Conservation (phyloP, 2,797 vertebrate genomes). For the Diplodus sargus region DNA sequence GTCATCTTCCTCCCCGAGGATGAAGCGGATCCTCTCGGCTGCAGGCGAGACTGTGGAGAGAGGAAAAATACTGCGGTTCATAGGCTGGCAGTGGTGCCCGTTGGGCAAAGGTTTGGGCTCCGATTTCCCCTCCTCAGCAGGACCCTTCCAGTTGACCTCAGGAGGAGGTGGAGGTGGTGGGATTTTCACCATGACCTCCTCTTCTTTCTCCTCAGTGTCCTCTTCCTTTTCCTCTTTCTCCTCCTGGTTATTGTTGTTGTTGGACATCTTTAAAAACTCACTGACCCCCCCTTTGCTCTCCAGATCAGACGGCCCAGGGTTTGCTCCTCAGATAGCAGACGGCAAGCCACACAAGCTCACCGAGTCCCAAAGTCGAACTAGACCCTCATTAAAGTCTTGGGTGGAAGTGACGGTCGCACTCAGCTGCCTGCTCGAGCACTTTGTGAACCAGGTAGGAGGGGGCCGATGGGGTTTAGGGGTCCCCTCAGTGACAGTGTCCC, state of each 20-base stretch:
- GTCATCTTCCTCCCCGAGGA: constrained; percentile 97
- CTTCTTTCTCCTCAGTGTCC: constrained; percentile 58
- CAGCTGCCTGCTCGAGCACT: constrained; percentile 71
- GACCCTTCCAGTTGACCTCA: constrained; percentile 76
- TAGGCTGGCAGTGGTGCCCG: constrained; percentile 78
- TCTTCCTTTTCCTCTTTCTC: constrained; percentile 70
- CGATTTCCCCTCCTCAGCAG: constrained; percentile 79
- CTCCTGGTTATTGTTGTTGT: constrained; percentile 83
- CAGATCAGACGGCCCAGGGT: constrained; percentile 45
- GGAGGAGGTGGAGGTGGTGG: constrained; percentile 72
- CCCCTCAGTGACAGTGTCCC: constrained; percentile 77
- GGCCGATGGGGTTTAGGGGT: constrained; percentile 71
- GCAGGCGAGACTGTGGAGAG: constrained; percentile 94
- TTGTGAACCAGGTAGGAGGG: constrained; percentile 80
- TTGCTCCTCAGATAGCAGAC: constrained; percentile 50
- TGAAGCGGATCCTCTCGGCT: constrained; percentile 97
- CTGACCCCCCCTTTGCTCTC: constrained; percentile 29
- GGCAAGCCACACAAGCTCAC: constrained; percentile 51
- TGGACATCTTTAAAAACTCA: constrained; percentile 73
- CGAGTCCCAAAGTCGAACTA: constrained; percentile 64
- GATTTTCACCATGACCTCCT: constrained; percentile 75
- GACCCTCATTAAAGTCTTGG: constrained; percentile 73
- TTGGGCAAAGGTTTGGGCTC: constrained; percentile 61
- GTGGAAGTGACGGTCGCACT: constrained; percentile 71
- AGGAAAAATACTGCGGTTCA: constrained; percentile 94